Conservation (phyloP, 2,888 invertebrate species). For the Nineta flava region DNA sequence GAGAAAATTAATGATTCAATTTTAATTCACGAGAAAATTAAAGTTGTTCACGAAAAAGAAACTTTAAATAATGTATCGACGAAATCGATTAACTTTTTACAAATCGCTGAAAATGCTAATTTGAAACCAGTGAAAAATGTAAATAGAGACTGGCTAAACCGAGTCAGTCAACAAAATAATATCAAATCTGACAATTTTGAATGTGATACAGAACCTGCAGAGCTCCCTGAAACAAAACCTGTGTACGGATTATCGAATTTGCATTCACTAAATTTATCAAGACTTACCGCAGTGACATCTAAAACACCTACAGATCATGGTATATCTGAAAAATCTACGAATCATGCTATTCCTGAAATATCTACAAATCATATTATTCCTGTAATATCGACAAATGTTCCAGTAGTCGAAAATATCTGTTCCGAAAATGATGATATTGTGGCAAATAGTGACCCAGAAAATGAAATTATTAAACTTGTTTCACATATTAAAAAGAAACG, state of each 20-base stretch:
- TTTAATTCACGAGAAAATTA: background rate
- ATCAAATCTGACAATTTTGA: background rate
- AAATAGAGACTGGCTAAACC: conserved; percentile 29
- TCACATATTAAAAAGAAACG: conserved; percentile 4
- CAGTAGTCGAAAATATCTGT: conserved; percentile 7
- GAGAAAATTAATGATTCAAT: too few species aligned
- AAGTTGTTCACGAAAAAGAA: background rate
- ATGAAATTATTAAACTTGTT: conserved; percentile 21
- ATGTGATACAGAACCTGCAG: background rate
- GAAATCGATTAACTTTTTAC: background rate
- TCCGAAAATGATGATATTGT: conserved; percentile 53
- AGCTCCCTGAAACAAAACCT: background rate
- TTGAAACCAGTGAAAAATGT: conserved; percentile 18
- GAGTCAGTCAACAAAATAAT: conserved; percentile 7
- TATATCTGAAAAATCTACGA: background rate
- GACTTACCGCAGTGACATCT: background rate
- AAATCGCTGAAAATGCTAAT: background rate
- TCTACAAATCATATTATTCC: background rate
- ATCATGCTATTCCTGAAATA: background rate
- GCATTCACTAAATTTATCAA: background rate
- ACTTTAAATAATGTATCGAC: conserved; percentile 11
- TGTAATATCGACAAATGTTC: background rate
- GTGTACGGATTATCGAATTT: conserved; percentile 5
- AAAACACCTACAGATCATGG: background rate
- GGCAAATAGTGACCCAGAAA: conserved; percentile 51